Base-by-base conservation (phyloP, 2,113 vertebrate genomes). In the Gymnogyps californianus region DNA sequence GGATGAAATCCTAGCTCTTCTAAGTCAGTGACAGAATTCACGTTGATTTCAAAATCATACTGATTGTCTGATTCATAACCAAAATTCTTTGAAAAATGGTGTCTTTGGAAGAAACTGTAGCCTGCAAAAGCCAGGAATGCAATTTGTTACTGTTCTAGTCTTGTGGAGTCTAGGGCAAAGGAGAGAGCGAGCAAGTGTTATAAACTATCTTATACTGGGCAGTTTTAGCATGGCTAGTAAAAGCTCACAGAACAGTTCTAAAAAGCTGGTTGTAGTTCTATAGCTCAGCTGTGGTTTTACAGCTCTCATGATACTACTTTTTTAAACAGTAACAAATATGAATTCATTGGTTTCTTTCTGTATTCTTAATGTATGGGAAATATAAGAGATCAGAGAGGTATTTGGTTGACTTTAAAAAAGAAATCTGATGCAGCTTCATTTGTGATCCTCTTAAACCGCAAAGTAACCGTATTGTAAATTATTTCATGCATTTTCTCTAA, bases 61-160 rank as follows among this genome's bases (percentile, higher is more conserved):
- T 85, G 9, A 4, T 46, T 76, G 61, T 67, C 55, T 95, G 86
- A 72, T 78, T 87, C 47, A 44, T 71, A 75, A 80, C 10, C 40
- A 77, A 14, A 58, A 29, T 55, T 66, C 36, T 74, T 69, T 0
- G 0, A 31, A 40, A 87, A 83, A 62, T 1, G 0, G 4, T 65
- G 29, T 67, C 8, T n/a, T 71, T 87, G 55, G 51, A 58, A 89
- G 61, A 67, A 66, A 64, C 3, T 28, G 32, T 36, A 81, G n/a
- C 46, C 32, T 92, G 58, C 34, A 42, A 83, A 90, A 92, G n/a
- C 13, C 28, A 21, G 59, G 28, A 57, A 20, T 47, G 28, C 13
- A 26, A 1, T 46, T 51, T 83, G 12, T 88, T 59, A 11, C 38
- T 47, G 25, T 79, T 52, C 26, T 34, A 6, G 21, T 16, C 51